These are phyloP conservation scores for Etia nguti DNA, from an alignment of 2,113 vertebrate species.

Conservation along the genomic window DNA sequence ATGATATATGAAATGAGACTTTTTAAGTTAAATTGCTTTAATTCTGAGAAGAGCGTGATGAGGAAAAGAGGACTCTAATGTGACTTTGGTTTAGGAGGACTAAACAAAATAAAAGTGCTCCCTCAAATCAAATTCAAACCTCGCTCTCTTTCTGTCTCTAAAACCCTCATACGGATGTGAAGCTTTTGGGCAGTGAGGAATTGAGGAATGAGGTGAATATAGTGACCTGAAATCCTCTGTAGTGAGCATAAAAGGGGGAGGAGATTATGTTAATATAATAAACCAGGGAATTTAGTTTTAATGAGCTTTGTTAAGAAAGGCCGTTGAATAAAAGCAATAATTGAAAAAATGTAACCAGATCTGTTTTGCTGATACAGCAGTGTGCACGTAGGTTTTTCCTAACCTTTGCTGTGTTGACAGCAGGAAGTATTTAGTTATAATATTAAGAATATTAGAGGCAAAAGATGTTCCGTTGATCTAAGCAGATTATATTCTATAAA, in stretches of 20 bases:
- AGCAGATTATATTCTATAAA: rapidly evolving
- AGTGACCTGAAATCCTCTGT: background rate
- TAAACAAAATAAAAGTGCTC: rapidly evolving
- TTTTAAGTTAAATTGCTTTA: background rate
- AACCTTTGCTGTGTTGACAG: background rate
- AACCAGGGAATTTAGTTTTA: background rate
- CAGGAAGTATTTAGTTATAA: rapidly evolving
- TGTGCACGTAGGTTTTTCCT: background rate
- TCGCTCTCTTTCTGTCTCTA: background rate
- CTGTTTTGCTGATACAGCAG: background rate
- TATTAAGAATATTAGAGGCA: background rate
- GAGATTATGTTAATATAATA: background rate
- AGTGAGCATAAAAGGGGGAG: rapidly evolving
- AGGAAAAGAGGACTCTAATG: background rate
- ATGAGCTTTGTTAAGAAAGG: background rate
- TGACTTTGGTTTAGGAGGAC: background rate
- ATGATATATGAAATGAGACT: background rate
- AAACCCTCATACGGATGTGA: background rate
- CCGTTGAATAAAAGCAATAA: background rate
- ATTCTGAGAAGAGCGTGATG: rapidly evolving
- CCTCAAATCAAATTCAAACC: background rate
- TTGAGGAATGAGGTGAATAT: rapidly evolving
- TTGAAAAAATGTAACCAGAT: background rate
- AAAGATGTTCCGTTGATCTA: background rate
- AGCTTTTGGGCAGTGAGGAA: rapidly evolving